Evolutionary conservation across 2,797 vertebrate genomes (phyloP).

Genomic region (Poliocrania exsul): DNA sequence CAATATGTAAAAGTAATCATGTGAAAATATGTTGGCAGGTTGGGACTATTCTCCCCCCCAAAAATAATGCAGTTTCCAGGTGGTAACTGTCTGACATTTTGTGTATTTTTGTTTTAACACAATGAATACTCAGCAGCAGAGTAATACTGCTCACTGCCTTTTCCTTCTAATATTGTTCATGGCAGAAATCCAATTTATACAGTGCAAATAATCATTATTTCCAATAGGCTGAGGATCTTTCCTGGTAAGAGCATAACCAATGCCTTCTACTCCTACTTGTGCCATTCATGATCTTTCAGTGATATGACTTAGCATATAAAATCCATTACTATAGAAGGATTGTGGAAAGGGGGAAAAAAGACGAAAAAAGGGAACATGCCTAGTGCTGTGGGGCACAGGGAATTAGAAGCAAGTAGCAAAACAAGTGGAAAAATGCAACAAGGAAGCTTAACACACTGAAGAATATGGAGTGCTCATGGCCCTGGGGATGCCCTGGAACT

Average conservation of each 20-base stretch:
- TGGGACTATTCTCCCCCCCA: constrained; percentile 21
- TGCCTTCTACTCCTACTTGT: constrained; percentile 49
- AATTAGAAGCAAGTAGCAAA: constrained; percentile 59
- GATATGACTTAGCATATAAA: constrained; percentile 55
- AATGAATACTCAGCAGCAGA: constrained; percentile 32
- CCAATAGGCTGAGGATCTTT: constrained; percentile 37
- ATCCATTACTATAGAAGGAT: constrained; percentile 1
- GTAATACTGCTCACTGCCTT: constrained; percentile 23
- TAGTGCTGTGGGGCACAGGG: not conserved
- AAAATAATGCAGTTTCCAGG: constrained; percentile 42
- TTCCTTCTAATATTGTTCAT: constrained; percentile 61
- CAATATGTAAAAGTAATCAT: constrained; percentile 38
- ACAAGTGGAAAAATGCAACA: not conserved
- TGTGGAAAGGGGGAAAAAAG: not conserved
- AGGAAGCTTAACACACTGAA: not conserved
- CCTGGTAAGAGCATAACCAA: constrained; percentile 41
- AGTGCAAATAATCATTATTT: constrained; percentile 64
- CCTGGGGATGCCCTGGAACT: not conserved
- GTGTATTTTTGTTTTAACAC: constrained; percentile 44
- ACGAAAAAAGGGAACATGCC: not conserved
- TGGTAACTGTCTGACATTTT: constrained; percentile 33
- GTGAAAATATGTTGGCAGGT: constrained; percentile 28
- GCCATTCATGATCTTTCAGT: constrained; percentile 32
- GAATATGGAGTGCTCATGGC: not conserved
- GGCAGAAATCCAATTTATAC: constrained; percentile 58